Conservation (phyloP, 2,113 vertebrate genomes). For the Carlito syrichta region DNA sequence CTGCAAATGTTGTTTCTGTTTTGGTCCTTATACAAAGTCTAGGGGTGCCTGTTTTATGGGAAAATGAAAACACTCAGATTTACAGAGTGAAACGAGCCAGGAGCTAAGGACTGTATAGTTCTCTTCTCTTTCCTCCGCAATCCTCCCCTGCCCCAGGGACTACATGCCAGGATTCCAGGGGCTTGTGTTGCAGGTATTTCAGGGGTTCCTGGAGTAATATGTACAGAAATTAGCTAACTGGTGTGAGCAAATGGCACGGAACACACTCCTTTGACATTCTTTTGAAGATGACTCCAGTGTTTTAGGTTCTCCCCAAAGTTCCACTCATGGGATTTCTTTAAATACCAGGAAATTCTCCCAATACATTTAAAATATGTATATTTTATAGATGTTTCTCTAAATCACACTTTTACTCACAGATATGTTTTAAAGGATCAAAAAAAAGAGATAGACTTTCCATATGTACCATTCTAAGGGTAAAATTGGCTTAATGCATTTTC, state of each 20-base stretch:
- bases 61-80: neutral
- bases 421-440: neutral
- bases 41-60: neutral
- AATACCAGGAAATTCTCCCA: neutral
- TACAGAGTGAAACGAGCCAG: neutral
- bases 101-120: neutral
- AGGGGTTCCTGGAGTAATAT: neutral
- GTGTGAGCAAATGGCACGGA: neutral
- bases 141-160: too few relatives aligned
- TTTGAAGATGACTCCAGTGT: neutral
- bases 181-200: neutral
- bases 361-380: neutral
- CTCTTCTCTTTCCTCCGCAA: neutral
- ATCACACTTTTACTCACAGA: neutral
- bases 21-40: neutral
- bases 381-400: neutral
- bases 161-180: neutral
- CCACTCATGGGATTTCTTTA: neutral
- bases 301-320: neutral
- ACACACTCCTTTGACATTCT: neutral
- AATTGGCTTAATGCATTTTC: neutral
- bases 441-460: neutral
- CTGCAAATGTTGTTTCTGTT: neutral
- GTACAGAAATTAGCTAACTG: neutral
- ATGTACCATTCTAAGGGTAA: neutral